Evolutionary conservation across 2,888 invertebrate genomes (phyloP).

Genomic region (Nudaria mundana): DNA sequence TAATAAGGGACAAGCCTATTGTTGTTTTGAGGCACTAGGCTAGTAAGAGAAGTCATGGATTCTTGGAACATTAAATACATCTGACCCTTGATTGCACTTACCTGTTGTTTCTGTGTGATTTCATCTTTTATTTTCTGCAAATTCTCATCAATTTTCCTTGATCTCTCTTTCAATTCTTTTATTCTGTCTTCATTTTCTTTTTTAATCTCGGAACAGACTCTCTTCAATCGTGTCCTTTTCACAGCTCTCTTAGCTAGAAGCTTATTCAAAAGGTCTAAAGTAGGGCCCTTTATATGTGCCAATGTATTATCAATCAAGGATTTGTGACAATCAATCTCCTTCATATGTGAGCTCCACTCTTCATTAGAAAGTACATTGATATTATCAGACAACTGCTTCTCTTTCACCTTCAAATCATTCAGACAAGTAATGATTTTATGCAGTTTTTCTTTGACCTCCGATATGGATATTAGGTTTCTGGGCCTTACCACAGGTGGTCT

Average conservation of each 20-base stretch:
- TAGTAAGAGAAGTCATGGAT: too few relatives aligned
- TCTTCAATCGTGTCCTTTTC: constrained; percentile 72
- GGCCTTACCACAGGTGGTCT: constrained; percentile 8
- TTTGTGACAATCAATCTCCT: constrained; percentile 74
- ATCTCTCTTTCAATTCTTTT: constrained; percentile 69
- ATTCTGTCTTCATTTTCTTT: constrained; percentile 56
- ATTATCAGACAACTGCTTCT: constrained; percentile 65
- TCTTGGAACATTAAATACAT: too few relatives aligned
- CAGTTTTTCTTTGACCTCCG: constrained; percentile 42
- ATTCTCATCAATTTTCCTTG: constrained; percentile 85
- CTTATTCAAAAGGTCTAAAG: constrained; percentile 61
- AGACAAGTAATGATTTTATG: constrained; percentile 35
- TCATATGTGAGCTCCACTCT: constrained; percentile 79
- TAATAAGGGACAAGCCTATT: too few relatives aligned
- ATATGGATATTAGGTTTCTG: constrained; percentile 36
- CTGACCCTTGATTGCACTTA: too few relatives aligned
- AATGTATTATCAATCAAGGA: constrained; percentile 61
- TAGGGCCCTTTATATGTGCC: constrained; percentile 57
- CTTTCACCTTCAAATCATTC: constrained; percentile 47
- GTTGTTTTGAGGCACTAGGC: too few relatives aligned
- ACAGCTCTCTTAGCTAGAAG: constrained; percentile 66
- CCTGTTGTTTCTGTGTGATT: constrained; percentile 82
- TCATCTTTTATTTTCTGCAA: constrained; percentile 83
- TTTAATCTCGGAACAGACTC: constrained; percentile 54
- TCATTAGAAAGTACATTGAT: constrained; percentile 65